A percentile compares a stretch with the other conserved stretches of the same genome.
These are phyloP conservation scores for Aspidiotus rigidus DNA, from an alignment of 2,888 invertebrate species.

Conservation along the genomic window DNA sequence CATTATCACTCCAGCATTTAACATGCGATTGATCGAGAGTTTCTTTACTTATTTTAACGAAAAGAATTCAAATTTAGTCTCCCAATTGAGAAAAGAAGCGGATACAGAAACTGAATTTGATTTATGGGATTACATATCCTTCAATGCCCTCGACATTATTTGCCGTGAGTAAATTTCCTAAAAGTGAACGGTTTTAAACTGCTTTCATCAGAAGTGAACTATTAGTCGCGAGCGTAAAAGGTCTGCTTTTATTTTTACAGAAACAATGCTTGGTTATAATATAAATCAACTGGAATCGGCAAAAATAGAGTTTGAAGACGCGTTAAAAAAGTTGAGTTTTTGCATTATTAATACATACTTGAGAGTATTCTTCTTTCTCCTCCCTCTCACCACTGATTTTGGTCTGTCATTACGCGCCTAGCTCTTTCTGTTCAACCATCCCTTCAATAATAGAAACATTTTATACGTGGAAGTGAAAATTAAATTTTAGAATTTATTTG, in stretches of 20 bases:
- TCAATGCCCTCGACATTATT: conserved; percentile 38
- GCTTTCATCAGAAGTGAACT: too few species aligned
- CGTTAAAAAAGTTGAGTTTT: conserved; percentile 36
- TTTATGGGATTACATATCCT: conserved; percentile 37
- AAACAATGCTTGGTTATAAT: conserved; percentile 37
- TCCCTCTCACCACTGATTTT: too few species aligned
- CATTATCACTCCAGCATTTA: conserved; percentile 47
- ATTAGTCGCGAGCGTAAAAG: not conserved
- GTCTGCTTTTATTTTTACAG: conserved; percentile 31
- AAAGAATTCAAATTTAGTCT: conserved; percentile 43
- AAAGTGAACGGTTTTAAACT: too few species aligned
- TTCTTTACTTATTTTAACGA: conserved; percentile 43
- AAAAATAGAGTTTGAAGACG: conserved; percentile 37
- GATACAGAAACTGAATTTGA: conserved; percentile 37
- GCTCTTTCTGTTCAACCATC: too few species aligned
- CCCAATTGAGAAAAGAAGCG: conserved; percentile 40
- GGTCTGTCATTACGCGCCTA: too few species aligned
- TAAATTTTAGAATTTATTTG: too few species aligned
- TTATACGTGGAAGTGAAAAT: too few species aligned
- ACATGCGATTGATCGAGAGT: conserved; percentile 45
- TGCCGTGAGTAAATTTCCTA: conserved; percentile 36
- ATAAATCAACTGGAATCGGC: conserved; percentile 36
- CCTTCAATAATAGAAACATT: too few species aligned
- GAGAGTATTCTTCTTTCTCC: not conserved
- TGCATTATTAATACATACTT: not conserved